Evolutionary conservation across 2,888 invertebrate species (phyloP), one percentile per base, ranked within the genome.

Genomic region (Hanleya hanleyi): DNA sequence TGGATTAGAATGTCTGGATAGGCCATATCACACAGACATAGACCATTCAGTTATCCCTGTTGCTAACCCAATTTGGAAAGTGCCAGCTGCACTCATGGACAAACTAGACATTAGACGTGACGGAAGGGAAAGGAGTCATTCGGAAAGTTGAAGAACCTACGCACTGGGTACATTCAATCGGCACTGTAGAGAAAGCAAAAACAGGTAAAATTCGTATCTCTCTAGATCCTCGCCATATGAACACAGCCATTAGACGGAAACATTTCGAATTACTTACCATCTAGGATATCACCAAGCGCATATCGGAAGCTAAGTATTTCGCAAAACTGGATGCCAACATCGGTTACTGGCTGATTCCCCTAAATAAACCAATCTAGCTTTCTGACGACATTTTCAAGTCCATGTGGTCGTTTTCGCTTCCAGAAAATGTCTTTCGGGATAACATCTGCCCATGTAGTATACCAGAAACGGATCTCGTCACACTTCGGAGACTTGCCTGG

Each of bases 271-370:
- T 74, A 22, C 72, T 70, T 9, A 75, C 75, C 4, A 15, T 65
- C 22, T 38, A 51, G 22, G 73, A 74, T 15, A 47, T 74, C n/a
- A 18, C 22, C 3, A 6, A 67, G 15, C 26, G 26, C 26, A 41
- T 75, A 18, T 22, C 37, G 2, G 64, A 65, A 9, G 37, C 50
- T 32, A 69, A 37, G 33, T 47, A 72, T 15, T 74, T 74, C 62
- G 61, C 74, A 18, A 66, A 36, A 2, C 36, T 75, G n/a, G 74
- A 74, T 36, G n/a, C 41, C n/a, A 38, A 38, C 37, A 12, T 26
- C 5, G 65, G 33, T 15, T 57, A n/a, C 22, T 26, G 26, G 26
- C 47, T 15, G n/a, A 41, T 41, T 37, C 62, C 61, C n/a, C 36
- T 70, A 3, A 70, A 74, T 62, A n/a, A 67, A 12, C 26, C 9